Base-by-base conservation (phyloP, 2,797 vertebrate species). In the Eulemur albifrons region DNA sequence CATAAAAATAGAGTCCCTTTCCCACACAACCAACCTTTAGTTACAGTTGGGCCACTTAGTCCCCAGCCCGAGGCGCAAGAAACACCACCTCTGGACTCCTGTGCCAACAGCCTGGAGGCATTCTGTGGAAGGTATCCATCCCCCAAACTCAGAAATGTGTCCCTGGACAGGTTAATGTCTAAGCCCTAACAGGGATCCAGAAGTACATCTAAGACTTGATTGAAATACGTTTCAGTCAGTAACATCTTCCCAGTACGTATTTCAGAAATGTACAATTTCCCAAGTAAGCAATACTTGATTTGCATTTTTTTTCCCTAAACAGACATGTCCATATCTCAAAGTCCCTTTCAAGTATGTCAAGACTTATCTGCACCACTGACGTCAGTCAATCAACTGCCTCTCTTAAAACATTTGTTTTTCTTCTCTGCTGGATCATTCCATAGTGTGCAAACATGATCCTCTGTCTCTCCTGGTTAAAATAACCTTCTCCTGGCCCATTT, bases 331-430 rank as follows among this genome's bases (percentile, higher is more conserved):
- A 7, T 0, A 3, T 13, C 35, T 45, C 75, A 52, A 52, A 50
- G 32, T n/a, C 12, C 3, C 32, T 15, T 70, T 32, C 4, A 9
- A 8, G 13, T 18, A 48, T 69, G 23, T 67, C 11, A 30, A 52
- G 48, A 52, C 25, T 1, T 52, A 61, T 0, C 5, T 25, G n/a
- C 0, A 15, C 1, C 5, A 21, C 0, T 7, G 18, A 32, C 23
- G 5, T 23, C 50, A 12, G 43, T 43, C 11, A 40, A 40, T 40
- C 40, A 40, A 40, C 23, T 45, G 27, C 38, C 50, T 90, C 65
- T 80, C 32, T 15, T 20, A 35, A 21, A 35, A n/a, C 6, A 12
- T 3, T 43, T 4, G 18, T 15, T 23, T 52, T 7, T 40, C 63
- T 61, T 61, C 25, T 48, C 54, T 23, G 0, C 17, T 35, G 27